A percentile compares a stretch with the other conserved stretches of the same genome.
Conservation (phyloP, 2,113 vertebrate genomes). For the Girardinichthys multiradiatus region DNA sequence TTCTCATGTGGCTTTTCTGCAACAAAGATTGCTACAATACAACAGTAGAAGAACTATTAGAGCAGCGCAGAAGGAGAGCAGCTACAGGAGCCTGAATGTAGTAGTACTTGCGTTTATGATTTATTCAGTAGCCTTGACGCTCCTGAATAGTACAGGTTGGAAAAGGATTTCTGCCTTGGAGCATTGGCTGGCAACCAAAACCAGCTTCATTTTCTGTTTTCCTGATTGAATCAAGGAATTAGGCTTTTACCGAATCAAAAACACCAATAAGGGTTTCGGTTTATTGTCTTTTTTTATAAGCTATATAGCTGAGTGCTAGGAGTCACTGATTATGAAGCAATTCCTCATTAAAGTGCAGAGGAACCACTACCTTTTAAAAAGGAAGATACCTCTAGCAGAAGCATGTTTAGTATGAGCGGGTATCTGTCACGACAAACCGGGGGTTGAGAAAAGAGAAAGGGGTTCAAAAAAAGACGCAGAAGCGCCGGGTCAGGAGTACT, state of each 20-base stretch:
- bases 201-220: background rate
- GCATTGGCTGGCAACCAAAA: background rate
- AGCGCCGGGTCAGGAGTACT: no score
- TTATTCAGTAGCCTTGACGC: background rate
- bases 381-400: no score
- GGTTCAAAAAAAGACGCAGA: no score
- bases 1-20: no score
- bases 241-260: background rate
- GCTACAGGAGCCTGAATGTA: background rate
- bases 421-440: no score
- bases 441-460: no score
- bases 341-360: background rate
- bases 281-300: background rate
- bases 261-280: background rate
- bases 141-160: background rate
- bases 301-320: no score
- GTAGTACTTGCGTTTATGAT: background rate
- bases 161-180: background rate
- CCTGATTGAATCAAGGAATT: background rate
- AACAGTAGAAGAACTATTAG: background rate
- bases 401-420: no score
- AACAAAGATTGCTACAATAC: no score
- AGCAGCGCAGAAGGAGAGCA: background rate
- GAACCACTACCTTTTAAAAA: no score
- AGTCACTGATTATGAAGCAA: no score